Base-by-base conservation (phyloP, 1,140 invertebrate genomes). In the Helicoverpa zea region DNA sequence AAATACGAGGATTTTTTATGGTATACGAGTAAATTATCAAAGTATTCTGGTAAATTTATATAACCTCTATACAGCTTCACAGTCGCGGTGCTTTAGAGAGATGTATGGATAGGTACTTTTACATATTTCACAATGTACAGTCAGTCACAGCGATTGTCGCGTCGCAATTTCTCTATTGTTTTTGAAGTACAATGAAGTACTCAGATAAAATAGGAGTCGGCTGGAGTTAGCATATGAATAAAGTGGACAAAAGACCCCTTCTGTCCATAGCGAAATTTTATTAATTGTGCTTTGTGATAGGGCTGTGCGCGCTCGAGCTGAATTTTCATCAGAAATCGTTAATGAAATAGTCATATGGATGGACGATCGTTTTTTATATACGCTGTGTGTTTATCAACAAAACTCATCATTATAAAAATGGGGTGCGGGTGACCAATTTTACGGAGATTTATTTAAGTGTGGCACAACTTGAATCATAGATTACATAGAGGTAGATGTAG, bases 161-260 rank as follows among this genome's bases (percentile, higher is more conserved):
- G 76, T 83, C 77, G 78, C 83, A 85, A 85, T 85, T 86, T 87
- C 83, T 81, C 88, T 77, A 90, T 90, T 90, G 89, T 90, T 89
- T 87, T 89, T 88, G 83, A 88, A 88, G 83, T 86, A 90, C 87
- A 91, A 89, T 90, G 88, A 91, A 87, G 85, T 86, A 80, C 81
- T 81, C 82, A 77, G 80, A 81, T 87, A 89, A 87, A 91, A 86
- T 87, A 85, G 85, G 56, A 86, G 84, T 84, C 81, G 83, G 83
- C 79, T 73, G 83, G 87, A 91, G 88, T 94, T 94, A 94, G 91
- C 91, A 93, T 94, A 93, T 94, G 91, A 93, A 94, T 92, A 92
- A 90, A 89, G 85, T 90, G 90, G 90, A 92, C 91, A 94, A 92
- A 90, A 85, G 87, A 87, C 80, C 86, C 88, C 87, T 86, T 81